phyloP scores from a whole-genome alignment of 2,888 invertebrate species.

The Noctua fimbriata region DNA sequence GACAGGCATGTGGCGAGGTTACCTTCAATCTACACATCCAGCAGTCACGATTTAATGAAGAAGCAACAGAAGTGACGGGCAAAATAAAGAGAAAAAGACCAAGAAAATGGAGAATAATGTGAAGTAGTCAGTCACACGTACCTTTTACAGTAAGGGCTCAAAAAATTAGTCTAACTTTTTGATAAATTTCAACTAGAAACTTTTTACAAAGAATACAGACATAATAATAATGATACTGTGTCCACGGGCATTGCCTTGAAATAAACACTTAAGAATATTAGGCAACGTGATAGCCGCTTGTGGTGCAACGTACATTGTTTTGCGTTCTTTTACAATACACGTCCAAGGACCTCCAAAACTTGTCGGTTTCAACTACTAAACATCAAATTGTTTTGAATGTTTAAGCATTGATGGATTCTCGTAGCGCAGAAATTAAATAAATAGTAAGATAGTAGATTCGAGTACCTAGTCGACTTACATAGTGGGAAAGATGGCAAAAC shows the following conservation, averaged over 20 bases:
- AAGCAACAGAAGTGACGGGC: neutral
- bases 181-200: neutral
- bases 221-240: conserved; percentile 18
- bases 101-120: neutral
- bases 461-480: neutral
- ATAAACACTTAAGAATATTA: conserved; percentile 42
- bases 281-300: conserved; percentile 46
- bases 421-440: neutral
- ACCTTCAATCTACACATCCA: neutral
- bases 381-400: conserved; percentile 12
- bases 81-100: neutral
- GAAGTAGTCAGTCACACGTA: too few species aligned
- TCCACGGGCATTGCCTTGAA: conserved; percentile 44
- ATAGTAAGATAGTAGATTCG: neutral
- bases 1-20: neutral
- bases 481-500: neutral
- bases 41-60: neutral
- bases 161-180: neutral
- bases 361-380: conserved; percentile 11
- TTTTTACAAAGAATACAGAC: neutral
- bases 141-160: neutral
- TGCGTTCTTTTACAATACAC: conserved; percentile 52
- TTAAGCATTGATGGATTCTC: conserved; percentile 5
- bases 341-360: conserved; percentile 50
- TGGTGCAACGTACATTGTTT: conserved; percentile 56